Base-by-base conservation (phyloP, 92 coral and sea anemone genomes). In the Actinostola sp. region DNA sequence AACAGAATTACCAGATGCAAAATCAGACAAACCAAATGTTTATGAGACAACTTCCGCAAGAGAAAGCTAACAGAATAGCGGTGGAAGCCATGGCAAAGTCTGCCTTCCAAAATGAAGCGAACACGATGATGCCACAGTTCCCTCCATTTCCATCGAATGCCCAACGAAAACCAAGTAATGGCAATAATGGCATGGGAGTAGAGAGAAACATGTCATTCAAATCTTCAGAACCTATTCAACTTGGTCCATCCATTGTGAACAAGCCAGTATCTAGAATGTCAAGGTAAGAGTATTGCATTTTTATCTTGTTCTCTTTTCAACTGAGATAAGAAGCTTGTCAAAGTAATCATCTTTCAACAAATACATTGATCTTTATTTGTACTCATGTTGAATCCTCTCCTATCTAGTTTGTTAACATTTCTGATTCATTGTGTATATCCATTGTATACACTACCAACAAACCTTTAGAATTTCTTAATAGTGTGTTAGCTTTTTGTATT, bases 1-100 rank as follows among this genome's bases (percentile, higher is more conserved):
- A 95, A 35, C 92, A 89, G 36, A 82, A 86, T 44, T 89, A 45
- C 62, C 97, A 86, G 17, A 80, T 82, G 44, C 99, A 95, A 67
- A 58, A 71, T 15, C 84, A 51, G 60, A 97, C n/a, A n/a, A n/a
- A 94, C 20, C 97, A 91, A 61, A 53, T 84, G 66, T 78, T 78
- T 59, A n/a, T 91, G 42, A 88, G 86, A 12, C 96, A 93, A 53
- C 96, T 81, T 50, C 99, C 86, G 15, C 99, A 95, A 76, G 97
- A 95, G 17, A 95, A 95, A 69, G 99, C 99, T 2, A 95, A 88
- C 67, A 82, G 99, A 26, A 95, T 95, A 72, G 99, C 93, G 21
- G 99, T 92, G 1, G 99, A 95, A 68, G 99, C 99, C 8, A 84
- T 95, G 79, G 99, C 99, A 0, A 95, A 92, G 69, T 89, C 99